A percentile compares a stretch with the other conserved stretches of the same genome.
These are phyloP conservation scores for Amyelois transitella DNA, from an alignment of 1,140 invertebrate species.

Conservation along the genomic window DNA sequence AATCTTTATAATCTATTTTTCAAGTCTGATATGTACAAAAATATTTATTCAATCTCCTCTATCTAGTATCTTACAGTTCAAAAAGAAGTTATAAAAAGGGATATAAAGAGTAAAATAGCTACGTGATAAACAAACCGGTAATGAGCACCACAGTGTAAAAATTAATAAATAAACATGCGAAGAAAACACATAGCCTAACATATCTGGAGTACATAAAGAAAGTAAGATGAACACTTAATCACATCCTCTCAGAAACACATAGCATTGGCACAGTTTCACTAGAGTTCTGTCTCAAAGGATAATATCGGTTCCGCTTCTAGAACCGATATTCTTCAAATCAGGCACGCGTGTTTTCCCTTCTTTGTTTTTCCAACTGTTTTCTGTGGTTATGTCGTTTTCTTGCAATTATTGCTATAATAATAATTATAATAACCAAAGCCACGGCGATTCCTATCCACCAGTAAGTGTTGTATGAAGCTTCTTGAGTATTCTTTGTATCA, in stretches of 20 bases:
- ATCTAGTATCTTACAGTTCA: conserved; percentile 28
- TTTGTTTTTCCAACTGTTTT: conserved; percentile 59
- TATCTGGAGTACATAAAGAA: conserved; percentile 28
- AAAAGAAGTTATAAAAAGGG: conserved; percentile 1
- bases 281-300: conserved; percentile 21
- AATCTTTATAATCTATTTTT: conserved; percentile 47
- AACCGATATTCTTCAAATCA: conserved; percentile 73
- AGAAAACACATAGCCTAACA: conserved; percentile 19
- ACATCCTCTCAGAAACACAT: conserved; percentile 16
- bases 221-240: conserved; percentile 27
- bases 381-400: conserved; percentile 61
- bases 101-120: not conserved
- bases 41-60: conserved; percentile 58
- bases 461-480: conserved; percentile 61
- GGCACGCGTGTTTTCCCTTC: conserved; percentile 53
- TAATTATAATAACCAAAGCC: conserved; percentile 46
- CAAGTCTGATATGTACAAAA: conserved; percentile 73
- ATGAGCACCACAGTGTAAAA: conserved; percentile 44
- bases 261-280: conserved; percentile 52
- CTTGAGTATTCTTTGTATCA: conserved; percentile 37
- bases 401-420: conserved; percentile 60
- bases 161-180: conserved; percentile 29
- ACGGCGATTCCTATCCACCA: conserved; percentile 67
- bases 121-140: conserved; percentile 7
- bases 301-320: conserved; percentile 50